Conservation (phyloP, 2,113 vertebrate species). For the Xenopus laevis region DNA sequence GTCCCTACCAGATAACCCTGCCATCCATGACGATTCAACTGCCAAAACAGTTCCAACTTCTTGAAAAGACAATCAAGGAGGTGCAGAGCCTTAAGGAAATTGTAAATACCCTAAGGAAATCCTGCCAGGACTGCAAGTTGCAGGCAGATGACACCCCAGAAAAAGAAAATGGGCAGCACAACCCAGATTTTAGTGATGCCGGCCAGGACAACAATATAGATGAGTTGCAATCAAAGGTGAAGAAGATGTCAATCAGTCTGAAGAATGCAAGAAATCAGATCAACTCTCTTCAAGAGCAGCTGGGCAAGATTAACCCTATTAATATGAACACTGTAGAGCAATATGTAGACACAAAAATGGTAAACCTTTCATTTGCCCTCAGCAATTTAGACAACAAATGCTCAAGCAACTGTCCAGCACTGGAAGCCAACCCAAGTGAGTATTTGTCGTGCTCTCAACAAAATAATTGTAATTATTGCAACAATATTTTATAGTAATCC, state of each 20-base stretch:
- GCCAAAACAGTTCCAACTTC: conserved; percentile 76
- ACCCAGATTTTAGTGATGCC: conserved; percentile 48
- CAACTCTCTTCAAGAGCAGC: conserved; percentile 70
- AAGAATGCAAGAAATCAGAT: conserved; percentile 81
- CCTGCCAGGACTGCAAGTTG: conserved; percentile 78
- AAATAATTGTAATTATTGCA: too few species aligned
- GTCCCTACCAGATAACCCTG: conserved; percentile 81
- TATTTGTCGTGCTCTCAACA: conserved; percentile 27
- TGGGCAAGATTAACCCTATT: conserved; percentile 77
- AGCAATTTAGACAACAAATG: conserved; percentile 79
- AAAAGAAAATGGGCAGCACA: conserved; percentile 57
- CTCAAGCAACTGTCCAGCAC: conserved; percentile 67
- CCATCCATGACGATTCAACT: conserved; percentile 85
- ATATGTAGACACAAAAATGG: conserved; percentile 78
- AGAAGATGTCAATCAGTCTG: conserved; percentile 78
- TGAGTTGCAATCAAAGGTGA: conserved; percentile 82
- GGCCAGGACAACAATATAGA: conserved; percentile 61
- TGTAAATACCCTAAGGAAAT: conserved; percentile 77
- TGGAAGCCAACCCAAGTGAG: conserved; percentile 58
- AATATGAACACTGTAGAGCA: conserved; percentile 81
- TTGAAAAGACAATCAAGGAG: conserved; percentile 85
- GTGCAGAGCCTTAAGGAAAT: conserved; percentile 82
- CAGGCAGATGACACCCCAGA: conserved; percentile 65
- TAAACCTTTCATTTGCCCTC: conserved; percentile 77
- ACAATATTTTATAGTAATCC: too few species aligned